A percentile compares a stretch with the other conserved stretches of the same genome.
These are phyloP conservation scores for Psix sp. DNA, from an alignment of 1,140 invertebrate species.

Conservation along the genomic window DNA sequence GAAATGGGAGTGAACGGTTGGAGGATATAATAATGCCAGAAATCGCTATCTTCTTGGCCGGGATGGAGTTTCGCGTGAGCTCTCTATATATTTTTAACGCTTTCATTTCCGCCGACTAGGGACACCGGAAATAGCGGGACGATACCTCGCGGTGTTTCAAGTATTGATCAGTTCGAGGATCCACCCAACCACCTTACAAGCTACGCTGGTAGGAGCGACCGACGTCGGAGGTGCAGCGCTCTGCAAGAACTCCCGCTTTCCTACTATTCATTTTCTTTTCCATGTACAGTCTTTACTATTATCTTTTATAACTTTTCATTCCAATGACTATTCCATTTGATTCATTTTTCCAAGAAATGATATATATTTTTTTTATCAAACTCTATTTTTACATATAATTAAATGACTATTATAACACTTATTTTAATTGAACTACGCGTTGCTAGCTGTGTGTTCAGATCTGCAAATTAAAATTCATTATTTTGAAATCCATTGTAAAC, in stretches of 20 bases:
- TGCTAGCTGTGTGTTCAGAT: too few species aligned
- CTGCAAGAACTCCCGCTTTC: conserved; percentile 28
- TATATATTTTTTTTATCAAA: too few species aligned
- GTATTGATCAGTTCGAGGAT: conserved; percentile 75
- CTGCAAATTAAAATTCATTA: conserved; percentile 37
- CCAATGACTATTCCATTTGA: neutral
- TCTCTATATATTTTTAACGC: conserved; percentile 70
- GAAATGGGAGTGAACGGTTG: conserved; percentile 53
- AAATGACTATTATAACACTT: too few species aligned
- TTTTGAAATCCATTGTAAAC: conserved; percentile 40
- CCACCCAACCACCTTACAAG: conserved; percentile 58
- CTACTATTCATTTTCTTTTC: conserved; percentile 43
- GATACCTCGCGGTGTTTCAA: conserved; percentile 77
- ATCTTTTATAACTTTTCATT: conserved; percentile 11
- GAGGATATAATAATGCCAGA: conserved; percentile 60
- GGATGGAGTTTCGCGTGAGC: conserved; percentile 56
- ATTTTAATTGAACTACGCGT: too few species aligned
- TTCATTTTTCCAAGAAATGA: neutral
- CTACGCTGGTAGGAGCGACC: conserved; percentile 19
- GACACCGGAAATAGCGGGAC: conserved; percentile 75
- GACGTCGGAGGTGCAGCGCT: conserved; percentile 50
- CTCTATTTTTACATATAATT: too few species aligned
- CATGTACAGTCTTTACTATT: conserved; percentile 24
- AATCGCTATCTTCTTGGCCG: conserved; percentile 52
- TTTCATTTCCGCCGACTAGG: conserved; percentile 74